phyloP scores from a whole-genome alignment of 2,888 invertebrate genomes.

The Horisme vitalbata region DNA sequence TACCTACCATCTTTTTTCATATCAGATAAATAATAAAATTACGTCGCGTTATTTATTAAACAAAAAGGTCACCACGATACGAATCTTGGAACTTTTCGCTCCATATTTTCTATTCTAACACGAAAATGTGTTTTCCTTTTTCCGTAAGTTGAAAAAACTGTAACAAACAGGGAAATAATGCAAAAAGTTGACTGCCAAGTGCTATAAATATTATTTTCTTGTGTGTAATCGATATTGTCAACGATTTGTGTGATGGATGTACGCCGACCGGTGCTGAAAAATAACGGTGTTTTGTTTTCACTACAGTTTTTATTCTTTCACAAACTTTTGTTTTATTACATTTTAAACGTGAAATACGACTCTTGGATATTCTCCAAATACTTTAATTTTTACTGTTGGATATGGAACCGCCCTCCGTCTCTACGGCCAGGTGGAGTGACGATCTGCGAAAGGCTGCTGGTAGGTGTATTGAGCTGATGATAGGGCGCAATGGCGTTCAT shows the following conservation, averaged over 20 bases:
- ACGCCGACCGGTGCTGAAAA: constrained; percentile 46
- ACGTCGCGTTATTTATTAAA: constrained; percentile 30
- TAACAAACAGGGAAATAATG: constrained; percentile 57
- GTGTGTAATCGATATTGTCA: constrained; percentile 64
- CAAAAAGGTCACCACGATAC: constrained; percentile 32
- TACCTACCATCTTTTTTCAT: constrained; percentile 25
- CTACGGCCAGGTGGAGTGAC: too few species aligned
- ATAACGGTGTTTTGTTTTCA: constrained; percentile 48
- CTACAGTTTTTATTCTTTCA: constrained; percentile 33
- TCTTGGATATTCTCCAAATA: constrained; percentile 11
- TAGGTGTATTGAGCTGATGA: too few species aligned
- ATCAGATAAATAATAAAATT: constrained; percentile 32
- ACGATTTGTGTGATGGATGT: constrained; percentile 68
- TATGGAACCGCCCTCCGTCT: not conserved
- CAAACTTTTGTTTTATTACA: constrained; percentile 23
- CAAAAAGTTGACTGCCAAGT: constrained; percentile 52
- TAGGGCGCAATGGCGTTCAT: too few species aligned
- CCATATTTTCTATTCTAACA: constrained; percentile 28
- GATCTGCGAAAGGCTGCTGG: too few species aligned
- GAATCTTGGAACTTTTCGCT: constrained; percentile 41
- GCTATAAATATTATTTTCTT: constrained; percentile 63
- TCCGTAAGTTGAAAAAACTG: constrained; percentile 48
- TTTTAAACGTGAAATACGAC: constrained; percentile 22
- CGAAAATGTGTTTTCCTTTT: constrained; percentile 51
- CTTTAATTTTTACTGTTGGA: not conserved